These are phyloP conservation scores for Gymnoscelis rufifasciata DNA, from an alignment of 2,888 invertebrate species.

Conservation along the genomic window DNA sequence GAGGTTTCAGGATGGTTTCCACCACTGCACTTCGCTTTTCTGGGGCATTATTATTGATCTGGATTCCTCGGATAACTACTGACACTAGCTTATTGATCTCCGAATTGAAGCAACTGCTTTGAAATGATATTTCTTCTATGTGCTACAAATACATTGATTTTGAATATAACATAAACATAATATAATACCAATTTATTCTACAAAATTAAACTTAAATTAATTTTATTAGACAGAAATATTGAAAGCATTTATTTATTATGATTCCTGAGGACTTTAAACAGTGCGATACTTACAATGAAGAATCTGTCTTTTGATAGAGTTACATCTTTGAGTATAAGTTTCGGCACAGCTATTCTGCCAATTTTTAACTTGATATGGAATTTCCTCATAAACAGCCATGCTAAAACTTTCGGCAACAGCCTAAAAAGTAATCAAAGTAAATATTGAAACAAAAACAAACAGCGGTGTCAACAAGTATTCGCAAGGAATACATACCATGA, in stretches of 20 bases:
- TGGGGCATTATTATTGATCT: slow-evolving; percentile 87
- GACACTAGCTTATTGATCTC: slow-evolving; percentile 91
- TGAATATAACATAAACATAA: not conserved
- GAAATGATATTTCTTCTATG: slow-evolving; percentile 89
- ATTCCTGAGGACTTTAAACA: not conserved
- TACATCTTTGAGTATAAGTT: slow-evolving; percentile 88
- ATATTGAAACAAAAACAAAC: slow-evolving; percentile 47
- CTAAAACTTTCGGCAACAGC: slow-evolving; percentile 86
- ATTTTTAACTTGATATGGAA: slow-evolving; percentile 89
- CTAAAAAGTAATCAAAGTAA: slow-evolving; percentile 67
- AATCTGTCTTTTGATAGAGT: slow-evolving; percentile 88
- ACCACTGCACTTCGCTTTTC: slow-evolving; percentile 63
- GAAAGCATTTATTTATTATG: not conserved
- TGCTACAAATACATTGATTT: slow-evolving; percentile 76
- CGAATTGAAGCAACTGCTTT: slow-evolving; percentile 92
- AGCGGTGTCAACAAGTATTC: slow-evolving; percentile 33
- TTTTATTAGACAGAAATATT: no score
- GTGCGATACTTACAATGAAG: slow-evolving; percentile 80
- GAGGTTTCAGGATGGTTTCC: slow-evolving; percentile 69
- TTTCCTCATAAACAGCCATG: slow-evolving; percentile 89
- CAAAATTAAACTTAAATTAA: no score
- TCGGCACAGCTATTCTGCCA: slow-evolving; percentile 89
- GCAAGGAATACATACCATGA: slow-evolving; percentile 77
- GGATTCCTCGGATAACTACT: slow-evolving; percentile 88
- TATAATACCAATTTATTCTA: no score